phyloP scores from a whole-genome alignment of 2,113 vertebrate species.

The Apistogramma diplotaenia region DNA sequence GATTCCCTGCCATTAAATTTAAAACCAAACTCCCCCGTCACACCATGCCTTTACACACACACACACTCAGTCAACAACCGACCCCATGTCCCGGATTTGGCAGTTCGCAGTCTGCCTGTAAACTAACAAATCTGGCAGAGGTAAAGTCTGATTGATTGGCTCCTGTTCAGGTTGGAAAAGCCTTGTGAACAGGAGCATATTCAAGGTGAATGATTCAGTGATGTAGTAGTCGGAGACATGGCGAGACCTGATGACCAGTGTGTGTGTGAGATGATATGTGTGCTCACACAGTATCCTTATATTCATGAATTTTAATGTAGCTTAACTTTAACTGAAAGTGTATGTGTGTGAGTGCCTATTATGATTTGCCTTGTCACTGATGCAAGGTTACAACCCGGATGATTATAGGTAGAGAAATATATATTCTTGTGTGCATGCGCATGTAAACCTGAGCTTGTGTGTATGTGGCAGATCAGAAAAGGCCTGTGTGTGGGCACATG shows the following conservation, averaged over 20 bases:
- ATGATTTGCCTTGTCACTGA: slow-evolving; percentile 1
- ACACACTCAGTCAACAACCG: neutral
- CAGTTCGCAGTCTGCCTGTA: slow-evolving; percentile 15
- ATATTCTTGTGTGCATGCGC: neutral
- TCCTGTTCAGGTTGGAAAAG: slow-evolving; percentile 42
- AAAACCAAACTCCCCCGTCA: slow-evolving; percentile 7
- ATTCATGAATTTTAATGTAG: slow-evolving; percentile 32
- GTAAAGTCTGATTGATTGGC: slow-evolving; percentile 47
- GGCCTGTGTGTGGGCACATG: slow-evolving; percentile 46
- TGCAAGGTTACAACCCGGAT: slow-evolving; percentile 1
- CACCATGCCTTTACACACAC: neutral
- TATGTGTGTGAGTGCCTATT: neutral
- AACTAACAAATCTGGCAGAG: slow-evolving; percentile 27
- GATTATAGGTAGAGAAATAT: neutral
- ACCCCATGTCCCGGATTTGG: neutral
- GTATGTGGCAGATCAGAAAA: slow-evolving; percentile 40
- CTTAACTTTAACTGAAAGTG: slow-evolving; percentile 4
- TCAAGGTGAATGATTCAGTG: slow-evolving; percentile 54
- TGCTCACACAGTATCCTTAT: neutral
- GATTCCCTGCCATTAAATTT: slow-evolving; percentile 58
- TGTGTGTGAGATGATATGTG: slow-evolving; percentile 6
- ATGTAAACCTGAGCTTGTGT: slow-evolving; percentile 10
- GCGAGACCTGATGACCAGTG: slow-evolving; percentile 30
- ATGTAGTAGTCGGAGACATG: slow-evolving; percentile 33
- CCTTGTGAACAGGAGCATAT: slow-evolving; percentile 42